Base-by-base conservation (phyloP, 2,888 invertebrate species). In the Drosophila villosipedis region DNA sequence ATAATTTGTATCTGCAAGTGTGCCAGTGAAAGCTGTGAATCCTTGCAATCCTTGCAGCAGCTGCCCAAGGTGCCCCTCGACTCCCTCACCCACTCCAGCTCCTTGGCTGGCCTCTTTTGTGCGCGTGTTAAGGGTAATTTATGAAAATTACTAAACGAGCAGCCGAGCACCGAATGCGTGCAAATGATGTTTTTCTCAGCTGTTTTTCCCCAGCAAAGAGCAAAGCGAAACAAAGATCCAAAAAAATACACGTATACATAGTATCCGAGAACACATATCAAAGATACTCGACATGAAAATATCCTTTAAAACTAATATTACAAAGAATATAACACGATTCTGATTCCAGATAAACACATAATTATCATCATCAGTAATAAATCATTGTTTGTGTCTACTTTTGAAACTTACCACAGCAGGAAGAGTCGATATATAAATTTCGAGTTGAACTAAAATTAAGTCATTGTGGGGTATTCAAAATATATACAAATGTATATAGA, bases 111-210 rank as follows among this genome's bases (percentile, higher is more conserved):
- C 71, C 12, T 43, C 22, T 37, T 78, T 72, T 68, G 68, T 65
- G 67, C 67, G 68, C 63, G 67, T 76, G 73, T 83, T 66, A 74
- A 76, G 77, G 88, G 80, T 84, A 90, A 91, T 86, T 91, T 84
- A 86, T 91, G 90, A 86, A 91, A 86, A 87, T 91, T 79, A 82
- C 91, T 84, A 90, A 86, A 82, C 90, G 91, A 82, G 19, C 54
- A 55, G 37, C 76, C 69, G 28, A 28, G 73, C 79, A 71, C 71
- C 67, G 67, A 86, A 86, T 86, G 91, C 91, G 88, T 91, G 91
- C 82, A 89, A 91, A 91, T 91, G 73, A 81, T 87, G 84, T 80
- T 72, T 77, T 72, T 63, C 65, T 67, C 73, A 72, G 72, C 47
- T 55, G 41, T 25, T 54, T 35, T 28, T 47, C 25, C 28, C 62